Conservation (phyloP, 2,797 vertebrate genomes). For the Parotocinclus haroldoi region DNA sequence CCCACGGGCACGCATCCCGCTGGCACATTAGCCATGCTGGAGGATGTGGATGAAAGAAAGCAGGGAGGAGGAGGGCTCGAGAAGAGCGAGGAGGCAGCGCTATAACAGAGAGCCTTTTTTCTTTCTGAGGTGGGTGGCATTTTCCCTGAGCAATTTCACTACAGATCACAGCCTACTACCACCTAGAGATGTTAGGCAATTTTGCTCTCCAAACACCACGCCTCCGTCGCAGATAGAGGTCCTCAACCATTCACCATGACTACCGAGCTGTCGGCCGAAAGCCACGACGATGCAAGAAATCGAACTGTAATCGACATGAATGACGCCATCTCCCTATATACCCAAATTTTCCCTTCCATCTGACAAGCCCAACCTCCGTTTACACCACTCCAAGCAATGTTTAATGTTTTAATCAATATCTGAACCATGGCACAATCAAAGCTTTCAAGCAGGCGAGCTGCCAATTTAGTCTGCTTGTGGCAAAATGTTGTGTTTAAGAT, state of each 20-base stretch:
- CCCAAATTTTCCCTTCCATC: conserved; percentile 15
- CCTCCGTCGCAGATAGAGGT: conserved; percentile 4
- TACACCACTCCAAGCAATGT: conserved; percentile 32
- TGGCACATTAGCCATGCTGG: conserved; percentile 47
- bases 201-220: conserved; percentile 32
- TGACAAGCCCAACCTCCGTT: conserved; percentile 33
- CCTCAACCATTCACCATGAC: conserved; percentile 13
- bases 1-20: conserved; percentile 35
- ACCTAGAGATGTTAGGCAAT: conserved; percentile 34
- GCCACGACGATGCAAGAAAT: conserved; percentile 14
- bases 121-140: conserved; percentile 27
- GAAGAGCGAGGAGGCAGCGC: conserved; percentile 10
- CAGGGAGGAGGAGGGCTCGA: conserved; percentile 12
- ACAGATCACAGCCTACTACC: conserved; percentile 36
- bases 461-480: conserved; percentile 48
- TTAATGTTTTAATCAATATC: conserved; percentile 49
- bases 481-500: conserved; percentile 38
- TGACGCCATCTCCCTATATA: too few relatives aligned
- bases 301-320: conserved; percentile 3
- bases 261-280: too few relatives aligned
- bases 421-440: conserved; percentile 47
- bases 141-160: conserved; percentile 30
- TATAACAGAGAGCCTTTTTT: conserved; percentile 36
- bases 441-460: conserved; percentile 36
- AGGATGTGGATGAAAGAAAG: conserved; percentile 44